Conservation (phyloP, 1,140 invertebrate species). For the Saccostrea echinata region DNA sequence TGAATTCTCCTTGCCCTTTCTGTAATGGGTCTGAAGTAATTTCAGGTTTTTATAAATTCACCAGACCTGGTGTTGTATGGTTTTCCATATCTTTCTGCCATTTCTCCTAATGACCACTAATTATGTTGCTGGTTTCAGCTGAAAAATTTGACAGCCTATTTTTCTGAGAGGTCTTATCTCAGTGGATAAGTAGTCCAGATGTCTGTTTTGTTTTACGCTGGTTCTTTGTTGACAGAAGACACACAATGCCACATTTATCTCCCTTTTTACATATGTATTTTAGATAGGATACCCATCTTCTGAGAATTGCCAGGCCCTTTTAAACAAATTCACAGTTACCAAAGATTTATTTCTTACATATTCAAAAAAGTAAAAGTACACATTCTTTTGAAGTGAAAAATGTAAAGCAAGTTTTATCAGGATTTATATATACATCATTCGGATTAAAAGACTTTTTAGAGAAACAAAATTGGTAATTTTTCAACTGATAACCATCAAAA, state of each 20-base stretch:
- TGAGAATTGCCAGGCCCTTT: neutral
- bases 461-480: constrained; percentile 16
- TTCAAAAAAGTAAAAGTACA: neutral
- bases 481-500: neutral
- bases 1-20: neutral
- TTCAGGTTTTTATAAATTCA: neutral
- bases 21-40: neutral
- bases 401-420: neutral
- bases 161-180: constrained; percentile 27
- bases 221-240: constrained; percentile 22
- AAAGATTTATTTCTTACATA: constrained; percentile 1
- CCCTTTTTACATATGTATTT: neutral
- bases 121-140: constrained; percentile 22
- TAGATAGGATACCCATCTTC: neutral
- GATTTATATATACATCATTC: neutral
- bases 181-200: constrained; percentile 22
- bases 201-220: constrained; percentile 18
- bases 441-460: constrained; percentile 22
- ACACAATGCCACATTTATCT: neutral
- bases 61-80: neutral
- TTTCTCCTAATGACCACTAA: constrained; percentile 31
- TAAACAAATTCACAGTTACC: neutral
- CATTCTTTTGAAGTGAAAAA: constrained; percentile 19
- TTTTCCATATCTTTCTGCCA: neutral
- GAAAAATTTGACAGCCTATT: constrained; percentile 34